Conservation (phyloP, 2,113 vertebrate species). For the Probosciger aterrimus region DNA sequence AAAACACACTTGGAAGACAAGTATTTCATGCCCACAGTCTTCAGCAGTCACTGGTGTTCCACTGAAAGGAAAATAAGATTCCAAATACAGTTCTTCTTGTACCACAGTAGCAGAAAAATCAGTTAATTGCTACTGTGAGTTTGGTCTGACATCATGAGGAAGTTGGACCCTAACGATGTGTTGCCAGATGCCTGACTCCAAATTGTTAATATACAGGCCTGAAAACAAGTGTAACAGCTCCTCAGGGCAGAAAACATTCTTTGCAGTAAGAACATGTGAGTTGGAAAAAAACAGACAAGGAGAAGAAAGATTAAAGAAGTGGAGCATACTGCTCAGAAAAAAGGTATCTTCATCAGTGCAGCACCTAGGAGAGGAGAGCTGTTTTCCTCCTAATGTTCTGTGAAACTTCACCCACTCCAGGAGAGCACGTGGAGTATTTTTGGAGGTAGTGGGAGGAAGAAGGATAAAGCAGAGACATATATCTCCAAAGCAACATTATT, state of each 20-base stretch:
- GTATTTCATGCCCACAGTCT: not conserved
- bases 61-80: not conserved
- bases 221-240: not conserved
- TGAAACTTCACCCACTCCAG: not conserved
- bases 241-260: not conserved
- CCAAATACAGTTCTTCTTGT: not conserved
- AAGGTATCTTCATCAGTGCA: not conserved
- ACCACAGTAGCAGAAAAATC: not conserved
- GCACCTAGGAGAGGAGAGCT: not conserved
- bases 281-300: not conserved
- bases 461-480: not conserved
- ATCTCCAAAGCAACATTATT: not conserved
- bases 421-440: not conserved
- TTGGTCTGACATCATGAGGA: not conserved
- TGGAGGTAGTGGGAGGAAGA: not conserved
- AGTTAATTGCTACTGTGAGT: not conserved
- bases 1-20: slow-evolving; percentile 18
- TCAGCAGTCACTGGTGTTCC: not conserved
- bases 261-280: not conserved
- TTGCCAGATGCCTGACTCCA: not conserved
- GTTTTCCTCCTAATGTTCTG: not conserved
- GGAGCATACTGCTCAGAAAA: not conserved
- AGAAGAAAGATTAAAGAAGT: not conserved
- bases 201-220: not conserved
- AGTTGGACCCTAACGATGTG: not conserved